A percentile compares a stretch with the other conserved stretches of the same genome.
Evolutionary conservation across 2,113 vertebrate genomes (phyloP).

Genomic region (Agapornis roseicollis): DNA sequence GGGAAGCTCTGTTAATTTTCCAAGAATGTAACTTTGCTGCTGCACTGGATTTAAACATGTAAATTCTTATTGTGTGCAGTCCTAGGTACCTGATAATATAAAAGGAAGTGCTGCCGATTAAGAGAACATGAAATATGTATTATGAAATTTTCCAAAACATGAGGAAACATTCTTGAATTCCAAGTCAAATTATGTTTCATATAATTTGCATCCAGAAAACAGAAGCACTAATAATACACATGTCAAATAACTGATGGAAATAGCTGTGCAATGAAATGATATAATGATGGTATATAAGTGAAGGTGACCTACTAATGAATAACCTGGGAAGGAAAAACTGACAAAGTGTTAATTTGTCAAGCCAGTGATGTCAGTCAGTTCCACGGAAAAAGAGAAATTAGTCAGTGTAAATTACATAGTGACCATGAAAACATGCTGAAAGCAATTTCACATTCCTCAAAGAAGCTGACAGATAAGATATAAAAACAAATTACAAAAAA

Average conservation of each 20-base stretch:
- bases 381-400: constrained; percentile 16
- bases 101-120: not conserved
- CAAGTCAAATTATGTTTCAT: not conserved
- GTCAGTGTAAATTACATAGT: not conserved
- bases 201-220: constrained; percentile 19
- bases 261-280: constrained; percentile 33
- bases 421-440: constrained; percentile 8
- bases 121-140: not conserved
- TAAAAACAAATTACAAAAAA: not conserved
- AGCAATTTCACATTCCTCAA: not conserved
- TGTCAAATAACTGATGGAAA: constrained; percentile 40
- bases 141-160: not conserved
- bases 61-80: not conserved
- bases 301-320: constrained; percentile 45
- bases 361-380: not conserved
- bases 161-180: not conserved
- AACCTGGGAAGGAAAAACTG: constrained; percentile 15
- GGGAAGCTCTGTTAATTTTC: not conserved
- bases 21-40: not conserved
- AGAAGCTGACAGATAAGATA: not conserved
- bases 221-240: not conserved
- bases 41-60: not conserved
- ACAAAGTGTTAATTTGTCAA: constrained; percentile 56
- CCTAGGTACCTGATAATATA: not conserved
- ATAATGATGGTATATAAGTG: constrained; percentile 15